phyloP scores from a whole-genome alignment of 2,797 vertebrate species.

The Chloroceryle amazona region DNA sequence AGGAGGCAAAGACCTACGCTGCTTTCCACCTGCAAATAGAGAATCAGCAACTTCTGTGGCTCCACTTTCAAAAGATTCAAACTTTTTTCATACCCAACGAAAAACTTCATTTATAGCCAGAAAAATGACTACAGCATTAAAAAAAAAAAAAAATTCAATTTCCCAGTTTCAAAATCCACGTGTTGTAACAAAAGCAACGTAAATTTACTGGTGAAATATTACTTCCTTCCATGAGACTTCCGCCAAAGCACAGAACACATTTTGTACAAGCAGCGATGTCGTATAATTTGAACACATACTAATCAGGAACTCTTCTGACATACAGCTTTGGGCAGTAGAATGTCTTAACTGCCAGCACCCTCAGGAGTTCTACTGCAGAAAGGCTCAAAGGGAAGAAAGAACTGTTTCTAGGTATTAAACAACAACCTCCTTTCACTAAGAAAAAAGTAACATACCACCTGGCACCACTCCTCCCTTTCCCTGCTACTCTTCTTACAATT shows the following conservation, averaged over 20 bases:
- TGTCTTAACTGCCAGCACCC: background rate
- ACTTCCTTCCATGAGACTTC: background rate
- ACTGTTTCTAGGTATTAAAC: background rate
- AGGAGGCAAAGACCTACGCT: background rate
- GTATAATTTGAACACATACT: background rate
- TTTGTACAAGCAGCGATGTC: background rate
- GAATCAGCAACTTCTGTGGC: background rate
- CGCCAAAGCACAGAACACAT: background rate
- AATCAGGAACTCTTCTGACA: background rate
- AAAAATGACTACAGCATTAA: background rate
- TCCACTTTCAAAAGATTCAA: background rate
- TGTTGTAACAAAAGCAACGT: background rate
- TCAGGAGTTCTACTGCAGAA: background rate
- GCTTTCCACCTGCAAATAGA: background rate
- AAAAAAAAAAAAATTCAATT: background rate
- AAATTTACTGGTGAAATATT: background rate
- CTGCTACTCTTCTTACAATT: background rate
- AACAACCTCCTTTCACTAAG: background rate
- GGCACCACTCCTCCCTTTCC: background rate
- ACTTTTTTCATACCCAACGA: background rate
- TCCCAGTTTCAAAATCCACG: background rate
- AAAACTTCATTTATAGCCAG: background rate
- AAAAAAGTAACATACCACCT: background rate
- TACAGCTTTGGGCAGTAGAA: background rate
- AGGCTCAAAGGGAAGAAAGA: background rate